Conservation (phyloP, 2,113 vertebrate genomes). For the Gymnogyps californianus region DNA sequence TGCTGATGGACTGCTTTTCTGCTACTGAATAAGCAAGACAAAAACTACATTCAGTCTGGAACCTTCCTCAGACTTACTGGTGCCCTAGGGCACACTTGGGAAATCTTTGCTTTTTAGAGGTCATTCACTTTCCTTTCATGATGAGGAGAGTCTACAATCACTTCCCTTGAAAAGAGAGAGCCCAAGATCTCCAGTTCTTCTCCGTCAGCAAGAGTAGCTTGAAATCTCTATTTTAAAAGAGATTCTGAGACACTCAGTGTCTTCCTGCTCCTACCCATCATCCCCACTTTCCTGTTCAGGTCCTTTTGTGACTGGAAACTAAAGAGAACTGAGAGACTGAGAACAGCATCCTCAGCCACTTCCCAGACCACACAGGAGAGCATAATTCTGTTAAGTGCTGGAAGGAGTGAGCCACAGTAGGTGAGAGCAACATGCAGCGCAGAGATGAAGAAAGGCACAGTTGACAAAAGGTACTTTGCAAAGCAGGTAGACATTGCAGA, state of each 20-base stretch:
- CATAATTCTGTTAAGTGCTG: background rate
- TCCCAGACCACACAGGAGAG: background rate
- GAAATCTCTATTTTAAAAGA: background rate
- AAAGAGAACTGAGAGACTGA: background rate
- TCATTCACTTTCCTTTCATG: background rate
- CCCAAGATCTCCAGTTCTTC: background rate
- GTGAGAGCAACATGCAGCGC: rapidly evolving
- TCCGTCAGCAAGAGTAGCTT: background rate
- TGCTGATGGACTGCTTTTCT: background rate
- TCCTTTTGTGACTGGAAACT: background rate
- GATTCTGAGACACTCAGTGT: background rate
- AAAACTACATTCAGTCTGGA: background rate
- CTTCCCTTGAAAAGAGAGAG: background rate
- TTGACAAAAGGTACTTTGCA: background rate
- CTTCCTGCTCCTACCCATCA: background rate
- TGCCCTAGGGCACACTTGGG: background rate
- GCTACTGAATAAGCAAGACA: background rate
- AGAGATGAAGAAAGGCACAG: background rate
- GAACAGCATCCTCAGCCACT: background rate
- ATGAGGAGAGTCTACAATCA: background rate
- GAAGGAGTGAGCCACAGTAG: background rate
- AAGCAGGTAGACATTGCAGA: background rate
- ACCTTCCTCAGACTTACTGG: background rate
- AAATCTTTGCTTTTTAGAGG: background rate
- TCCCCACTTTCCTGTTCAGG: background rate